Evolutionary conservation across 2,113 vertebrate species (phyloP).

Genomic region (Solea senegalensis): DNA sequence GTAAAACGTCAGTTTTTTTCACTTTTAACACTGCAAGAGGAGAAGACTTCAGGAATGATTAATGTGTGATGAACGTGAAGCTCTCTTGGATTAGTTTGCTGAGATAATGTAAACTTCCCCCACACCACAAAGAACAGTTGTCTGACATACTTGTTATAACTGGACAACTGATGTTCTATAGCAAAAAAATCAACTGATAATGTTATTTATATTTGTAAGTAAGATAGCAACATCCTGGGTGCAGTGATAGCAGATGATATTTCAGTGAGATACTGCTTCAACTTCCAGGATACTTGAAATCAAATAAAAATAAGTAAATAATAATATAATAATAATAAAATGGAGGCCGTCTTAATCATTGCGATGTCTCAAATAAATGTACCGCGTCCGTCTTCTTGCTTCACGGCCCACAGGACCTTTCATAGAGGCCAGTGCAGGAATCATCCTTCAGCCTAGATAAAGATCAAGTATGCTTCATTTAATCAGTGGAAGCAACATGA

Average conservation of each 20-base stretch:
- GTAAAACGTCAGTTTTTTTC: neutral
- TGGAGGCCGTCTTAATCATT: conserved; percentile 7
- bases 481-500: conserved; percentile 58
- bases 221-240: too few species aligned
- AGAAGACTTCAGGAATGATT: neutral
- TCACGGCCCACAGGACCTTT: conserved; percentile 48
- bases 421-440: conserved; percentile 59
- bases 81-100: neutral
- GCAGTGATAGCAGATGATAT: too few species aligned
- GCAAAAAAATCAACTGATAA: neutral
- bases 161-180: neutral
- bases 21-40: neutral
- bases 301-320: neutral
- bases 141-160: neutral
- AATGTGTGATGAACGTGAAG: neutral
- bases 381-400: conserved; percentile 34
- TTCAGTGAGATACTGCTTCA: neutral
- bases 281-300: neutral
- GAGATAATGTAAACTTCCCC: neutral
- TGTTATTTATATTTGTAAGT: too few species aligned
- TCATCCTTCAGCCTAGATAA: conserved; percentile 69
- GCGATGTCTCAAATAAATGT: conserved; percentile 9
- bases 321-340: neutral
- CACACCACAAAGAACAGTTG: neutral
- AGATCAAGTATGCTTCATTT: conserved; percentile 73